These are phyloP conservation scores for Myopa testacea DNA, from an alignment of 2,888 invertebrate genomes.

Conservation along the genomic window DNA sequence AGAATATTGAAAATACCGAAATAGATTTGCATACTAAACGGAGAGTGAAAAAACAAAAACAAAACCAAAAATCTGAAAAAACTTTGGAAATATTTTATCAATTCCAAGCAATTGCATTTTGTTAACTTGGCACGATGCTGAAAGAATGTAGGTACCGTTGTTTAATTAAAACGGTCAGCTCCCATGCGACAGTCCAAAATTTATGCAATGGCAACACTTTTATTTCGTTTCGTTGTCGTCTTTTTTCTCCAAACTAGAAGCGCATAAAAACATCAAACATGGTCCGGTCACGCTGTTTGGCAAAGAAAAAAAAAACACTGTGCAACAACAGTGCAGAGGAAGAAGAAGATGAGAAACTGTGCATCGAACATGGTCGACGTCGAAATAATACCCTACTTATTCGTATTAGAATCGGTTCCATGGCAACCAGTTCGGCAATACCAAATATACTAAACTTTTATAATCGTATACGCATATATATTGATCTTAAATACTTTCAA, in stretches of 20 bases:
- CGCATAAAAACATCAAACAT: neutral
- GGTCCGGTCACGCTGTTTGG: too few species aligned
- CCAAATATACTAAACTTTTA: too few species aligned
- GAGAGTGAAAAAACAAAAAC: neutral
- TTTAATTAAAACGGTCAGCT: constrained; percentile 15
- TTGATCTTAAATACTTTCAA: too few species aligned
- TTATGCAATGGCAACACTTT: constrained; percentile 24
- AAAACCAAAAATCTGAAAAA: neutral
- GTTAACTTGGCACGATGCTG: constrained; percentile 1
- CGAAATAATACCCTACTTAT: too few species aligned
- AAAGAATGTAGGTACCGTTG: neutral
- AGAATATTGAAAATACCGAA: neutral
- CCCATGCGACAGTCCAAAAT: constrained; percentile 13
- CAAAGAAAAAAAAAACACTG: neutral
- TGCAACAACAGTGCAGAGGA: neutral
- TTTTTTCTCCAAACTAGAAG: neutral
- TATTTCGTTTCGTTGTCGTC: neutral
- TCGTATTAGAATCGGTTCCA: too few species aligned
- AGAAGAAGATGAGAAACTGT: neutral
- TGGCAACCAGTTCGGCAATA: too few species aligned
- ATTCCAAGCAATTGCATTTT: constrained; percentile 24
- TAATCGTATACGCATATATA: too few species aligned
- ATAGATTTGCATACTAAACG: constrained; percentile 6
- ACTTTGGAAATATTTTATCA: constrained; percentile 6
- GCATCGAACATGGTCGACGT: neutral